phyloP scores from a whole-genome alignment of 1,140 invertebrate species.

The Lasioglossum albipes region DNA sequence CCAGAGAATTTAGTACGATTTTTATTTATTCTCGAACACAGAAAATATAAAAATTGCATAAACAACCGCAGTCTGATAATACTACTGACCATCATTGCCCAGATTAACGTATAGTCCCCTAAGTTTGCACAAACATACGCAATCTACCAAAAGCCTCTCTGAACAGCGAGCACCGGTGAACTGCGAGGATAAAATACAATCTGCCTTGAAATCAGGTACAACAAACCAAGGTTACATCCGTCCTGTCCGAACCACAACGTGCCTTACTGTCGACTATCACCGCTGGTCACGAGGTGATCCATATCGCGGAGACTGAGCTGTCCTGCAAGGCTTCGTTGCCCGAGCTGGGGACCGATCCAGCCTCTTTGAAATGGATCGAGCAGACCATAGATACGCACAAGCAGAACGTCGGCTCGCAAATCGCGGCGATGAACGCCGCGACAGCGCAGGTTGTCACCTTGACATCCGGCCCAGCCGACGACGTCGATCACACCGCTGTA shows the following conservation, averaged over 20 bases:
- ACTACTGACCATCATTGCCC: too few relatives aligned
- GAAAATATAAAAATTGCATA: too few relatives aligned
- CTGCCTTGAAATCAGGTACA: slow-evolving; percentile 84
- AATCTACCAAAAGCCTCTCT: not conserved
- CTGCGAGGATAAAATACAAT: not conserved
- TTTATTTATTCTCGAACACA: too few relatives aligned
- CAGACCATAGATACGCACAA: slow-evolving; percentile 96
- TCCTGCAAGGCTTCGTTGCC: slow-evolving; percentile 87
- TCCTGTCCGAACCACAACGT: slow-evolving; percentile 93
- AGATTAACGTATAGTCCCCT: too few relatives aligned
- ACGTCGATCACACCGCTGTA: slow-evolving; percentile 96
- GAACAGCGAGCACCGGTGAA: not conserved
- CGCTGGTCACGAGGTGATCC: slow-evolving; percentile 91
- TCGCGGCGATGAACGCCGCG: slow-evolving; percentile 99
- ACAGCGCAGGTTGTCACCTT: slow-evolving; percentile 98
- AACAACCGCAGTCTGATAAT: too few relatives aligned
- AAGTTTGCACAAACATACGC: too few relatives aligned
- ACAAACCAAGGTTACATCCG: slow-evolving; percentile 90
- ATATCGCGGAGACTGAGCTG: slow-evolving; percentile 91
- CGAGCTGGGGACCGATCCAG: slow-evolving; percentile 90
- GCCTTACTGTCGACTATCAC: slow-evolving; percentile 95
- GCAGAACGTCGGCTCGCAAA: slow-evolving; percentile 96
- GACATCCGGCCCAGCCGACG: slow-evolving; percentile 90
- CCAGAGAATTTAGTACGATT: too few relatives aligned
- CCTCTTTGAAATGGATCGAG: slow-evolving; percentile 95